Evolutionary conservation across 1,140 invertebrate species (phyloP).

Genomic region (Cyclargus thomasi): DNA sequence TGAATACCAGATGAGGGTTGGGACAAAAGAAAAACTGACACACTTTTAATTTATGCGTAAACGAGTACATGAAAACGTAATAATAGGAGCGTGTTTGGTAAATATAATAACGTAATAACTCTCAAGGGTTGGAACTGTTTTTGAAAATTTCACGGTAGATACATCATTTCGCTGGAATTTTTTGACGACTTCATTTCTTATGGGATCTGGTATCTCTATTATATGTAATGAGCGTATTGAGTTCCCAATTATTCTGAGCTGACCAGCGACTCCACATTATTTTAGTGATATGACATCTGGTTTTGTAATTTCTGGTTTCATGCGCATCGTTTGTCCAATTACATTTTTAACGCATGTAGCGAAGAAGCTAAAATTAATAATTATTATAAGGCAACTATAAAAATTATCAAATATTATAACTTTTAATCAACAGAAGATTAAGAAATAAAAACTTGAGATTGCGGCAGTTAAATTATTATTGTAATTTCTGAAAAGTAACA

Average conservation of each 20-base stretch:
- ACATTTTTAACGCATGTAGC: not conserved
- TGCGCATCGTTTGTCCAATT: not conserved
- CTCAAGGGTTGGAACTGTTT: conserved; percentile 59
- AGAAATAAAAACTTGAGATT: too few species aligned
- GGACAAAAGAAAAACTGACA: conserved; percentile 72
- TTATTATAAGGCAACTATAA: too few species aligned
- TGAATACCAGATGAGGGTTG: conserved; percentile 74
- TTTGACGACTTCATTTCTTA: conserved; percentile 60
- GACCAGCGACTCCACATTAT: conserved; percentile 23
- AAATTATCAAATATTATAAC: too few species aligned
- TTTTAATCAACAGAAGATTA: too few species aligned
- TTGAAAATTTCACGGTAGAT: conserved; percentile 72
- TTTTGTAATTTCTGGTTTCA: not conserved
- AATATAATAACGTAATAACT: conserved; percentile 73
- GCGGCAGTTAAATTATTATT: not conserved
- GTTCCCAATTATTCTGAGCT: conserved; percentile 23
- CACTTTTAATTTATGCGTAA: conserved; percentile 72
- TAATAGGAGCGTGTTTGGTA: conserved; percentile 73
- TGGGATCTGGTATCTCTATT: conserved; percentile 23
- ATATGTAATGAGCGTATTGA: conserved; percentile 24
- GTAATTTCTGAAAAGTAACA: not conserved
- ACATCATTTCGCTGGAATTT: conserved; percentile 62
- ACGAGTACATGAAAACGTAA: conserved; percentile 74
- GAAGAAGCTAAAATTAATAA: too few species aligned
- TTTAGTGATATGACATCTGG: conserved; percentile 3